A percentile compares a stretch with the other conserved stretches of the same genome.
Evolutionary conservation across 2,113 vertebrate genomes (phyloP).

Genomic region (Prionailurus viverrinus): DNA sequence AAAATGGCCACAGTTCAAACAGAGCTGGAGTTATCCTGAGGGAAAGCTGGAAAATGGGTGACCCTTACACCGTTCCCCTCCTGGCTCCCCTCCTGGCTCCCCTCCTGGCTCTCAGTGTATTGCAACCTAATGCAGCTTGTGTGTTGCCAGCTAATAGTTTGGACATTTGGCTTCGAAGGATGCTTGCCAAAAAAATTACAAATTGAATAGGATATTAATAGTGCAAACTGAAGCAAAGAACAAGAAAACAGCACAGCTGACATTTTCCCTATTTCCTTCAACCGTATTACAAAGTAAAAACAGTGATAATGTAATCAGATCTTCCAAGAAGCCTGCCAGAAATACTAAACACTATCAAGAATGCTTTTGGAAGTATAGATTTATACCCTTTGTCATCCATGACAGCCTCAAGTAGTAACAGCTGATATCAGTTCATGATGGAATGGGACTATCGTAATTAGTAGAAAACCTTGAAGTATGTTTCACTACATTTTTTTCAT

Average conservation of each 20-base stretch:
- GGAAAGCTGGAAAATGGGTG: background rate
- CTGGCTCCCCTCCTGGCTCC: background rate
- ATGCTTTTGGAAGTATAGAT: background rate
- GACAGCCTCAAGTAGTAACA: background rate
- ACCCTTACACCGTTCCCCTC: background rate
- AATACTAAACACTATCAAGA: background rate
- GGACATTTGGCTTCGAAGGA: conserved; percentile 41
- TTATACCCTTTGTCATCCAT: background rate
- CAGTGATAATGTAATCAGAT: background rate
- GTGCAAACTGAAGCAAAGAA: background rate
- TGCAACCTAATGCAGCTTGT: background rate
- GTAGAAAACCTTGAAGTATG: background rate
- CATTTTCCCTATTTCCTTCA: background rate
- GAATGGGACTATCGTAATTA: background rate
- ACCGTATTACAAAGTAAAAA: conserved; percentile 10
- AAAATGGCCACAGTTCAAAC: background rate
- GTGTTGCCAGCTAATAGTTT: background rate
- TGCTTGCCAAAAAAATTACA: conserved; percentile 4
- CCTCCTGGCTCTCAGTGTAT: background rate
- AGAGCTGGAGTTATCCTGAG: background rate
- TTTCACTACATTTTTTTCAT: background rate
- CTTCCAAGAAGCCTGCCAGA: background rate
- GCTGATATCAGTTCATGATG: background rate
- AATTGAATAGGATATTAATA: background rate
- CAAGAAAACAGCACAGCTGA: background rate